Evolutionary conservation across 2,113 vertebrate genomes (phyloP).

Genomic region (Protobothrops flavoviridis): DNA sequence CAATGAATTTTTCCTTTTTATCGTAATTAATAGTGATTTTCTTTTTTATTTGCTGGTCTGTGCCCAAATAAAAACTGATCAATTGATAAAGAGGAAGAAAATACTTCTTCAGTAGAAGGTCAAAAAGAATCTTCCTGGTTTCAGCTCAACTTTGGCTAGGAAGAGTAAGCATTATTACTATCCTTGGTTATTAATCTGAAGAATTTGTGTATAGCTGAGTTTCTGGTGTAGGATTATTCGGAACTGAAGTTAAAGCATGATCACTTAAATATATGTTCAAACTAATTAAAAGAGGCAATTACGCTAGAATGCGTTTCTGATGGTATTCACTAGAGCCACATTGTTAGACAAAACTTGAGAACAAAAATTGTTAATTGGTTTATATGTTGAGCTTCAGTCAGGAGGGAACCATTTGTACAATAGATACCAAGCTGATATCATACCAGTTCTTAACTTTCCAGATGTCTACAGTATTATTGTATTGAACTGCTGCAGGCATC

Average conservation of each 20-base stretch:
- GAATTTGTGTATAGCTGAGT: neutral
- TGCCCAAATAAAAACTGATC: neutral
- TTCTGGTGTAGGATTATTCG: neutral
- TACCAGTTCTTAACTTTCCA: neutral
- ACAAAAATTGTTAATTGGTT: neutral
- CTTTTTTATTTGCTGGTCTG: neutral
- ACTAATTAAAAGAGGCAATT: neutral
- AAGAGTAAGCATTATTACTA: neutral
- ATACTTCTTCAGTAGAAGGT: neutral
- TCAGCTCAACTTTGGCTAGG: neutral
- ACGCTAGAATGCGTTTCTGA: neutral
- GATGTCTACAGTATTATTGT: neutral
- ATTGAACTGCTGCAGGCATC: neutral
- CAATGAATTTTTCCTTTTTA: neutral
- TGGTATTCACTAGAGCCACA: neutral
- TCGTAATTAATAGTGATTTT: neutral
- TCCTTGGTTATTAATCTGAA: neutral
- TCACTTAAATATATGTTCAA: neutral
- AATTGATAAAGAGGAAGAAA: neutral
- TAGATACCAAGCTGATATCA: neutral
- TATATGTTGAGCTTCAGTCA: neutral
- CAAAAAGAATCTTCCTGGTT: neutral
- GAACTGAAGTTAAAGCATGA: neutral
- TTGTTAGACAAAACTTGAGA: neutral
- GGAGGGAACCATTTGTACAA: neutral